Percentiles rank a stretch among this genome's conserved stretches.
Conservation (phyloP, 2,113 vertebrate species). For the Orcinus orca region DNA sequence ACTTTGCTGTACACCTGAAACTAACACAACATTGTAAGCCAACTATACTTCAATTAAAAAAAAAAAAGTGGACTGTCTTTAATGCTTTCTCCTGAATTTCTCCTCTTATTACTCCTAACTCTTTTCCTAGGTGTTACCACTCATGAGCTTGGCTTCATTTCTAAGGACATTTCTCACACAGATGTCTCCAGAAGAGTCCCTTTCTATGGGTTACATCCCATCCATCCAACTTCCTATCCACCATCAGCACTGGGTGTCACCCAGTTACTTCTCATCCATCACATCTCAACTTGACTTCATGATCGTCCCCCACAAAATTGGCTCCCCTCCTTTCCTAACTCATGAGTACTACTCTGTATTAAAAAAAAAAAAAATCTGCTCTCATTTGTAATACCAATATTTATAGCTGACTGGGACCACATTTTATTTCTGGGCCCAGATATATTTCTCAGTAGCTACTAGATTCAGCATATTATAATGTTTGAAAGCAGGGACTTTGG, state of each 20-base stretch:
- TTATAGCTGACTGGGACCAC: neutral
- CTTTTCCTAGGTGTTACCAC: neutral
- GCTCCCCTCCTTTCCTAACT: neutral
- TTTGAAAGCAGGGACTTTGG: neutral
- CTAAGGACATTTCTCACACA: neutral
- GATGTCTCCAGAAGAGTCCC: neutral
- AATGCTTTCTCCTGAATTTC: neutral
- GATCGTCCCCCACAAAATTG: neutral
- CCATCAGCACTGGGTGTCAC: neutral
- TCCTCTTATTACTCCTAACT: neutral
- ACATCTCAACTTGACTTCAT: neutral
- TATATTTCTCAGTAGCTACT: neutral
- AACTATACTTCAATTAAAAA: too few species aligned
- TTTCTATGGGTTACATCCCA: neutral
- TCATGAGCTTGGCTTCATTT: neutral
- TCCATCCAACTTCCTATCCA: too few species aligned
- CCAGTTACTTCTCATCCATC: too few species aligned
- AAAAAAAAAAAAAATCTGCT: neutral
- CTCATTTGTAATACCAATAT: neutral
- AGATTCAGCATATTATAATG: neutral
- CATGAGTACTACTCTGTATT: neutral
- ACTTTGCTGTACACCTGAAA: too few species aligned
- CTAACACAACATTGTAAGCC: too few species aligned
- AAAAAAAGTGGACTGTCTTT: too few species aligned
- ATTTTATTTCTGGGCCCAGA: neutral